Base-by-base conservation (phyloP, 2,888 invertebrate species). In the Flexamia atlantica region DNA sequence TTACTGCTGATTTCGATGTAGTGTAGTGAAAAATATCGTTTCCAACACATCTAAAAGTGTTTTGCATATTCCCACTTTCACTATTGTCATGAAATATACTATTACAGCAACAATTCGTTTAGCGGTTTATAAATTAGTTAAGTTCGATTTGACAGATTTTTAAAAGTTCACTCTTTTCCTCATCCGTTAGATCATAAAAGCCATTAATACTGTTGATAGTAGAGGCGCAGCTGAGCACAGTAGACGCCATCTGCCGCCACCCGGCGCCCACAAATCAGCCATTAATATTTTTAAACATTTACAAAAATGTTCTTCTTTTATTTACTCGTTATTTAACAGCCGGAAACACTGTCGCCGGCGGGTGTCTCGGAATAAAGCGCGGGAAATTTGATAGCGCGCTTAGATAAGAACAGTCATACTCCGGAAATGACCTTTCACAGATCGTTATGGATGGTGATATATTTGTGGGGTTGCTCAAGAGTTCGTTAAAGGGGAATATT, bases 261-360 rank as follows among this genome's bases (percentile, higher is more conserved):
- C 70, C 72, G 82, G 82, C 46, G 9, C 30, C 32, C 42, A 46
- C 50, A 76, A 76, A 46, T 76, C 76, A 82, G 32, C 82, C 82
- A 70, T 82, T 82, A 82, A 82, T 82, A 82, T 82, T 70, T 82
- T 70, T 82, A 82, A 82, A 82, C 82, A 82, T 82, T 82, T 70
- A 82, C 82, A 82, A 20, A 68, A 82, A 82, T 82, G 64, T 72
- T 82, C 82, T 70, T 50, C 40, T 70, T 68, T 32, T 82, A 82
- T 82, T 50, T 82, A 82, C 70, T 82, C 64, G 1, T 42, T 50
- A 42, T 46, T 82, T 70, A 70, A 70, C 70, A 36, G 82, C 82
- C 82, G 82, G 82, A 82, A 82, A 53, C 46, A 4, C 46, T 5
- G 72, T 76, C 25, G 76, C 76, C 76, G 46, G 50, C 28, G 76